Percentiles rank a stretch among this genome's conserved stretches.
Evolutionary conservation across 1,140 invertebrate species (phyloP).

Genomic region (Lasioglossum baleicum): DNA sequence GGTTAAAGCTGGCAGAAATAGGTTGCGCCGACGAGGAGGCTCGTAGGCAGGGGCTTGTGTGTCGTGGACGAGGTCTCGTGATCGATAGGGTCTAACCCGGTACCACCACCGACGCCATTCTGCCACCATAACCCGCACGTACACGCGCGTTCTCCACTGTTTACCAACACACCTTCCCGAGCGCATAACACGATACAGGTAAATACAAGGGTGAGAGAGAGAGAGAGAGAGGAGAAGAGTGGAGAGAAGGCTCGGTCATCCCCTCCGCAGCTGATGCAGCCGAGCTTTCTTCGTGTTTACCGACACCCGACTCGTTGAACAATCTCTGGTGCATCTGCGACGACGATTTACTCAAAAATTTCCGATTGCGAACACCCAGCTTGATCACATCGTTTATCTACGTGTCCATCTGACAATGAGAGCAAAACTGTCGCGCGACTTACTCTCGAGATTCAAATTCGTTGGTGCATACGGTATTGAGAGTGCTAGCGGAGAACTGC

Average conservation of each 20-base stretch:
- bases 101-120: slow-evolving; percentile 37
- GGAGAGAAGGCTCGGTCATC: background rate
- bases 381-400: no score
- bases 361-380: no score
- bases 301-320: slow-evolving; percentile 32
- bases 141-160: slow-evolving; percentile 17
- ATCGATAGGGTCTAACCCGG: slow-evolving; percentile 62
- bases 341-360: background rate
- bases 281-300: slow-evolving; percentile 50
- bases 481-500: no score
- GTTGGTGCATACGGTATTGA: no score
- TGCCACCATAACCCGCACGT: slow-evolving; percentile 31
- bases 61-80: slow-evolving; percentile 61
- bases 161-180: slow-evolving; percentile 47
- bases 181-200: slow-evolving; percentile 50
- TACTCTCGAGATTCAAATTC: no score
- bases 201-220: slow-evolving; percentile 37
- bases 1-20: slow-evolving; percentile 63
- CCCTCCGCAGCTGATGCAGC: background rate
- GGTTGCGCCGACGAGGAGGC: slow-evolving; percentile 44
- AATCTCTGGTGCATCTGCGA: background rate
- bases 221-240: no score
- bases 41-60: slow-evolving; percentile 43
- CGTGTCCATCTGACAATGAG: no score
- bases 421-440: no score